Conservation (phyloP, 2,797 vertebrate species). For the Pseudomugil tenellus region DNA sequence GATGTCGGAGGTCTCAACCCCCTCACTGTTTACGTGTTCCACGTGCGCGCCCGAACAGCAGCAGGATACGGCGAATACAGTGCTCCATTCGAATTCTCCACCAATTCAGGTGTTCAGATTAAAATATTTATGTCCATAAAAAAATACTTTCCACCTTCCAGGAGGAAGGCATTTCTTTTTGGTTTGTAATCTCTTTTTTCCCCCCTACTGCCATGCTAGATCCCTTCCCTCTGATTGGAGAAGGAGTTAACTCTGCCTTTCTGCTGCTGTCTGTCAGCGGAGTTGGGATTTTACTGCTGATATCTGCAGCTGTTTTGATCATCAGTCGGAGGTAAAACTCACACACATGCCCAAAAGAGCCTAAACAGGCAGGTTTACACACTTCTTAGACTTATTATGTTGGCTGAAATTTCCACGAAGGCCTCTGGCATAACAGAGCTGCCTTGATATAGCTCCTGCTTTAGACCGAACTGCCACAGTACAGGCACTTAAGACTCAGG, state of each 20-base stretch:
- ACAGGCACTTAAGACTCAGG: constrained; percentile 39
- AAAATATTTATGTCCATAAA: background rate
- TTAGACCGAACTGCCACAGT: constrained; percentile 33
- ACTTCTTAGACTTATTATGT: constrained; percentile 25
- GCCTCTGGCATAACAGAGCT: constrained; percentile 22
- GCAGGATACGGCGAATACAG: constrained; percentile 97
- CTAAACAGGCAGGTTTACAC: constrained; percentile 25
- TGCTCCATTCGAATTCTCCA: constrained; percentile 92
- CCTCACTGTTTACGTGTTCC: constrained; percentile 95
- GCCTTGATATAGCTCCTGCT: constrained; percentile 30
- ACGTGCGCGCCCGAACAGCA: constrained; percentile 94
- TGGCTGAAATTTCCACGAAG: background rate
- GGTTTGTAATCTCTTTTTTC: constrained; percentile 13
- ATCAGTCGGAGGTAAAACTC: constrained; percentile 93
- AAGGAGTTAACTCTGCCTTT: constrained; percentile 95
- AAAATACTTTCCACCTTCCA: background rate
- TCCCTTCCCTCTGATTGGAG: constrained; percentile 96
- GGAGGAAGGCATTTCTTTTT: constrained; percentile 2
- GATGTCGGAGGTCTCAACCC: constrained; percentile 95
- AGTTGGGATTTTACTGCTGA: constrained; percentile 93
- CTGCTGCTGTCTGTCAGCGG: constrained; percentile 94
- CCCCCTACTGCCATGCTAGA: constrained; percentile 77
- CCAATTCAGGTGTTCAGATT: constrained; percentile 89
- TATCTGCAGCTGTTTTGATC: constrained; percentile 95
- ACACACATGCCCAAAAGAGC: constrained; percentile 18